Base-by-base conservation (phyloP, 2,888 invertebrate genomes). In the Neoaliturus tenellus region DNA sequence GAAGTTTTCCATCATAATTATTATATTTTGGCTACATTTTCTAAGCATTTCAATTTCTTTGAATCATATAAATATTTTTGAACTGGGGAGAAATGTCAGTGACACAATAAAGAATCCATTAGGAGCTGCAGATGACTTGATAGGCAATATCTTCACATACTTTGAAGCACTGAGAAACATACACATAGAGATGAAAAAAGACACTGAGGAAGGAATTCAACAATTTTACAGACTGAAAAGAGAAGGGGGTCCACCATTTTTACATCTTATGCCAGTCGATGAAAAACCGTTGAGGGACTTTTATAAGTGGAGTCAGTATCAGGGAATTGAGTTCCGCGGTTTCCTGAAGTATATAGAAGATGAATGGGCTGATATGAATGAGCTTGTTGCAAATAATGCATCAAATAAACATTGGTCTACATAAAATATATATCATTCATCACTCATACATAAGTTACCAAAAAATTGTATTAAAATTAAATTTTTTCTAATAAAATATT, bases 321-420 rank as follows among this genome's bases (percentile, higher is more conserved):
- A 71, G 23, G 23, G 71, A 35, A 71, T 71, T n/a, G 71, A 71
- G 23, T 71, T 71, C 20, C 39, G 71, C 20, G 71, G 71, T 8
- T 71, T 71, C 39, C 23, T 71, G 10, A 71, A 71, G 23, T 71
- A 71, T 17, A 71, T 17, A n/a, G 71, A 71, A 39, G 71, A 71
- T 41, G 71, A 71, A 17, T 71, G 71, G 71, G 41, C 35, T 39
- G 39, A 71, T 23, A 71, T 71, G 71, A 39, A 20, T 20, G 39
- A 71, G 39, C 39, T 71, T 39, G 35, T 17, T 17, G 14, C 8
- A 14, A 62, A 28, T 6, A 62, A 62, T n/a, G 31, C 17, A 28
- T 62, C 62, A 28, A 31, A 28, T 2, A 17, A 62, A 3, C 28
- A 28, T 28, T 62, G 14, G 55, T 55, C 55, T 25, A 62, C 28